phyloP scores from a whole-genome alignment of 1,140 invertebrate species.

The Ceratina calcarata region DNA sequence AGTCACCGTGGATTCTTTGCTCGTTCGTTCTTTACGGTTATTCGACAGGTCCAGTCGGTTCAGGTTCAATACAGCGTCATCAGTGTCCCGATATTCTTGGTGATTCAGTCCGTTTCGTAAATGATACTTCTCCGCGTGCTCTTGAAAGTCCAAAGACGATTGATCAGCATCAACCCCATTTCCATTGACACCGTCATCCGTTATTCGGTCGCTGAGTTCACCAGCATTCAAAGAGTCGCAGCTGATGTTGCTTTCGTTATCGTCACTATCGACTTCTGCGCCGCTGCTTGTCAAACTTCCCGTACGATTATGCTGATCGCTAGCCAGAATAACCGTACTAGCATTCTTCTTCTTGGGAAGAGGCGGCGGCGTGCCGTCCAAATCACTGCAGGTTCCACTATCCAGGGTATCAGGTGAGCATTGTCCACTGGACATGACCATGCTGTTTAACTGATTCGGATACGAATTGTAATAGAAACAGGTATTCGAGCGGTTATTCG shows the following conservation, averaged over 20 bases:
- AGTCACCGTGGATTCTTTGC: not conserved
- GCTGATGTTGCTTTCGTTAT: constrained; percentile 86
- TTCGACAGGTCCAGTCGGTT: constrained; percentile 33
- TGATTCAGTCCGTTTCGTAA: constrained; percentile 19
- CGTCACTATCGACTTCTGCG: constrained; percentile 84
- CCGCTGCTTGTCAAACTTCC: constrained; percentile 82
- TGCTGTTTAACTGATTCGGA: constrained; percentile 75
- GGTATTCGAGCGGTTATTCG: constrained; percentile 63
- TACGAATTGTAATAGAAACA: constrained; percentile 82
- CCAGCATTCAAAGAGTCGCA: constrained; percentile 86
- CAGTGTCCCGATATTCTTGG: not conserved
- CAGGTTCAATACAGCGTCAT: constrained; percentile 22
- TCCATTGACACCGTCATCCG: not conserved
- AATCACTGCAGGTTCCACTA: constrained; percentile 90
- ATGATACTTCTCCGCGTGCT: not conserved
- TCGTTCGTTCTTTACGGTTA: not conserved
- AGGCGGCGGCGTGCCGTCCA: constrained; percentile 88
- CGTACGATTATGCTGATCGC: constrained; percentile 79
- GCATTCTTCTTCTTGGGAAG: constrained; percentile 84
- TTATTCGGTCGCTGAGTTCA: constrained; percentile 75
- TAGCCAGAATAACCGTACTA: constrained; percentile 75
- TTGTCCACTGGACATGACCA: constrained; percentile 87
- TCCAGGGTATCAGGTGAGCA: constrained; percentile 90
- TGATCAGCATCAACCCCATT: constrained; percentile 59
- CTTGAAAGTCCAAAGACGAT: not conserved